Conservation (phyloP, 2,113 vertebrate species). For the Malurus elegans region DNA sequence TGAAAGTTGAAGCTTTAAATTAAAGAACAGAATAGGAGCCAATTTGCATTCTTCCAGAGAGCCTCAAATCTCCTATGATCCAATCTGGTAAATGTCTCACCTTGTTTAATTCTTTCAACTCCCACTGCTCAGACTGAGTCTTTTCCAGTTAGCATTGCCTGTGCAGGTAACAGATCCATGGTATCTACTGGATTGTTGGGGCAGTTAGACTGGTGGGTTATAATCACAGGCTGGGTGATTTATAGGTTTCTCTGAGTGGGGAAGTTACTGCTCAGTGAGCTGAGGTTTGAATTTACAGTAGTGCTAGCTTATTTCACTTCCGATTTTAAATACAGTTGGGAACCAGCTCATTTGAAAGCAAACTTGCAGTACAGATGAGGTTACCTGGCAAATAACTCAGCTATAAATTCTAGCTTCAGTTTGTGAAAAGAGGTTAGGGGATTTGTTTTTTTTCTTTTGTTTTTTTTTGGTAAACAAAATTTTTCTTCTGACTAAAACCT, state of each 20-base stretch:
- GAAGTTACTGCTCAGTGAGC: neutral
- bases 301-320: neutral
- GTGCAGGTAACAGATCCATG: neutral
- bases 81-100: neutral
- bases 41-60: neutral
- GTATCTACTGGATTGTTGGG: neutral
- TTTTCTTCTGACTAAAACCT: neutral
- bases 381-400: neutral
- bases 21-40: neutral
- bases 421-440: neutral
- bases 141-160: neutral
- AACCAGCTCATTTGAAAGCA: constrained; percentile 12
- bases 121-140: neutral
- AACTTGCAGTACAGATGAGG: neutral
- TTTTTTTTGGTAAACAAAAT: neutral
- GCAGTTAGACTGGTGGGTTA: neutral
- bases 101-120: neutral
- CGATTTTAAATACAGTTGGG: neutral
- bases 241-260: neutral
- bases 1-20: neutral
- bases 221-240: neutral
- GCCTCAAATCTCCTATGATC: neutral
- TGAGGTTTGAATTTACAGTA: constrained; percentile 4
- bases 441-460: neutral
- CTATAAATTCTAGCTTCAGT: neutral